Conservation (phyloP, 2,888 invertebrate genomes). For the Acrocyrtus sp. region DNA sequence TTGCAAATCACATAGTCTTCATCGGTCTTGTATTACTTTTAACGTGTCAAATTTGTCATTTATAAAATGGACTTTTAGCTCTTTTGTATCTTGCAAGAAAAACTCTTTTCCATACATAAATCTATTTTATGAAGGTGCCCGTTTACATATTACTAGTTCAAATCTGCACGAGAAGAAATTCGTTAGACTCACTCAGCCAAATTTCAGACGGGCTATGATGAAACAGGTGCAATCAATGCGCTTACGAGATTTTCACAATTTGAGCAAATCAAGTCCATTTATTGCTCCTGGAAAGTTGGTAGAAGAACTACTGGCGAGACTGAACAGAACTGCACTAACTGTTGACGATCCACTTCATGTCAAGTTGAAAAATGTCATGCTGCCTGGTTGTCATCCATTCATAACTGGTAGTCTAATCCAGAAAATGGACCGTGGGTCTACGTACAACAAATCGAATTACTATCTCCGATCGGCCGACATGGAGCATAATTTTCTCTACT, state of each 20-base stretch:
- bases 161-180: neutral
- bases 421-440: neutral
- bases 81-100: neutral
- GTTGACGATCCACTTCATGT: neutral
- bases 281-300: neutral
- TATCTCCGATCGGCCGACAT: neutral
- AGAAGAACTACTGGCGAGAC: neutral
- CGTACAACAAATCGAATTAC: conserved; percentile 2
- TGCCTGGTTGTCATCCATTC: neutral
- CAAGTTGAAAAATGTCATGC: neutral
- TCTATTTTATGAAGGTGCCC: neutral
- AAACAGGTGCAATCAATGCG: neutral
- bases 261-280: neutral
- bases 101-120: neutral
- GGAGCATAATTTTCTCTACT: conserved; percentile 7
- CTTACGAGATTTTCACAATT: conserved; percentile 1
- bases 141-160: neutral
- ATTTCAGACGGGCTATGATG: neutral
- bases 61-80: neutral
- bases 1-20: too few relatives aligned
- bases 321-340: neutral
- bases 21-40: too few relatives aligned
- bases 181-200: neutral
- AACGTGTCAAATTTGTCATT: too few relatives aligned
- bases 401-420: neutral